Evolutionary conservation across 2,888 invertebrate genomes (phyloP).

Genomic region (Octodonta nipae): DNA sequence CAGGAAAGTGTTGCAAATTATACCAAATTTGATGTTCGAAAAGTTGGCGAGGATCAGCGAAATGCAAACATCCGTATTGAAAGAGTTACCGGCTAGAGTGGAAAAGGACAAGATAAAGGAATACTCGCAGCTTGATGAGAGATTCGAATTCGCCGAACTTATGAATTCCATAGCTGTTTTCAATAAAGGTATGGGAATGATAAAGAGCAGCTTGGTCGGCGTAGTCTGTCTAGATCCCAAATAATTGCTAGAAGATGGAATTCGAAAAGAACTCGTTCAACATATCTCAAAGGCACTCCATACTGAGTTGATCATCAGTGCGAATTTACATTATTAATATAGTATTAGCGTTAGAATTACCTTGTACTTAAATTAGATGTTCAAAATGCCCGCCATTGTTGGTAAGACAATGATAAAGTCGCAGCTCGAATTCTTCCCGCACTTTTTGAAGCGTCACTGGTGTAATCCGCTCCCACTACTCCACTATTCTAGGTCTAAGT

Average conservation of each 20-base stretch:
- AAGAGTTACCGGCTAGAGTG: slow-evolving; percentile 82
- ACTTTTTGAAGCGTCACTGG: too few relatives aligned
- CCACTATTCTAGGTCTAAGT: too few relatives aligned
- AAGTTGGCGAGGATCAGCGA: slow-evolving; percentile 80
- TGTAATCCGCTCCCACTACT: too few relatives aligned
- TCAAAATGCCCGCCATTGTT: too few relatives aligned
- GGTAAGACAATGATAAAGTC: too few relatives aligned
- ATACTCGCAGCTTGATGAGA: slow-evolving; percentile 79
- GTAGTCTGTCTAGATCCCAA: slow-evolving; percentile 90
- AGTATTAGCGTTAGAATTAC: too few relatives aligned
- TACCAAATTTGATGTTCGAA: slow-evolving; percentile 90
- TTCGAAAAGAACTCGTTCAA: slow-evolving; percentile 77
- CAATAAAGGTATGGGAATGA: slow-evolving; percentile 87
- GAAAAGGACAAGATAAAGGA: slow-evolving; percentile 89
- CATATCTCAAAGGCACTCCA: slow-evolving; percentile 64
- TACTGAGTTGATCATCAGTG: slow-evolving; percentile 52
- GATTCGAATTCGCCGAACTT: slow-evolving; percentile 77
- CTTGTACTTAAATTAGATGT: too few relatives aligned
- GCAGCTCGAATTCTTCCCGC: too few relatives aligned
- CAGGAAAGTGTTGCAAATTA: slow-evolving; percentile 76
- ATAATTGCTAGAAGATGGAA: slow-evolving; percentile 84
- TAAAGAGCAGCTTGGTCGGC: slow-evolving; percentile 89
- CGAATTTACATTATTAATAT: too few relatives aligned
- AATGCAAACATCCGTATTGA: slow-evolving; percentile 74
- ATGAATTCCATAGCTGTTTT: slow-evolving; percentile 91